These are phyloP conservation scores for Aphaenogaster ashmeadi DNA, from an alignment of 1,140 invertebrate genomes.

Conservation along the genomic window DNA sequence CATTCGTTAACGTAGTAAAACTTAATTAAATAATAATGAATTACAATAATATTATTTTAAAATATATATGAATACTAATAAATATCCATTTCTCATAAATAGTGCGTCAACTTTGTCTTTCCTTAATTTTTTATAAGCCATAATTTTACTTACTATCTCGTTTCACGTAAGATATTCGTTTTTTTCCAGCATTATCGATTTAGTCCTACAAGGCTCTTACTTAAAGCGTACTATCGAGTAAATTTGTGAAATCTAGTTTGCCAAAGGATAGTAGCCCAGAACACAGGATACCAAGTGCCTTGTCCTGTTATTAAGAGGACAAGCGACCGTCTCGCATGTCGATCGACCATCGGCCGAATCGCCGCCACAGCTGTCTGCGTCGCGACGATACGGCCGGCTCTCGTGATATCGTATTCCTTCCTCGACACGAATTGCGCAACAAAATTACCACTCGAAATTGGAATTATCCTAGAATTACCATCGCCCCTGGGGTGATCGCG, in stretches of 20 bases:
- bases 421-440: slow-evolving; percentile 82
- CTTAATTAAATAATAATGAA: not conserved
- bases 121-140: not conserved
- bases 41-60: not conserved
- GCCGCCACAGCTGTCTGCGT: slow-evolving; percentile 71
- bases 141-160: not conserved
- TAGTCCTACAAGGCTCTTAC: not conserved
- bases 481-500: slow-evolving; percentile 65
- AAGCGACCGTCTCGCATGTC: slow-evolving; percentile 77
- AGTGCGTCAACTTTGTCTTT: not conserved
- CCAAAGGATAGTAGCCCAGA: slow-evolving; percentile 1
- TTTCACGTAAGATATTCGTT: not conserved
- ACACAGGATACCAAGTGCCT: slow-evolving; percentile 19
- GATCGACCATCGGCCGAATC: slow-evolving; percentile 75
- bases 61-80: not conserved
- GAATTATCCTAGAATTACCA: slow-evolving; percentile 82
- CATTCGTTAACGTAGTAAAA: not conserved
- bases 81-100: not conserved
- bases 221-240: not conserved
- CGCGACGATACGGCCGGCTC: slow-evolving; percentile 63
- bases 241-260: slow-evolving; percentile 18
- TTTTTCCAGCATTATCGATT: not conserved
- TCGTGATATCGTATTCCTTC: slow-evolving; percentile 80
- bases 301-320: slow-evolving; percentile 59
- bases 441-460: slow-evolving; percentile 82